phyloP scores from a whole-genome alignment of 2,113 vertebrate genomes.

The Aspiorhynchus laticeps region DNA sequence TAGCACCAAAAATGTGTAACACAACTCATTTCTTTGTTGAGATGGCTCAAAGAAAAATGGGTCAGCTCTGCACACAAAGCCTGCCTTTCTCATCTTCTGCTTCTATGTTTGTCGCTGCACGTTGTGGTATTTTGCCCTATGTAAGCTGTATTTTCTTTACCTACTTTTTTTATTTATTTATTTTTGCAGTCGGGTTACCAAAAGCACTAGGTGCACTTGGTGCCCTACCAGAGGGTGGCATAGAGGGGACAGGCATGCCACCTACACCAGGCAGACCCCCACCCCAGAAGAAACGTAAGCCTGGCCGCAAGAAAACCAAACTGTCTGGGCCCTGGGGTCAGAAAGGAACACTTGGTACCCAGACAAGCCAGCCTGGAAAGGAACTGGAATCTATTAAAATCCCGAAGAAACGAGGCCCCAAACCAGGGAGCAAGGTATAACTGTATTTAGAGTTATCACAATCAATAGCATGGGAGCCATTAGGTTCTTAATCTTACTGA shows the following conservation, averaged over 20 bases:
- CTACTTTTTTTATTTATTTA: not conserved
- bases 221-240: constrained; percentile 81
- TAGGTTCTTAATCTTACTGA: not conserved
- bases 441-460: not conserved
- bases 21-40: constrained; percentile 54
- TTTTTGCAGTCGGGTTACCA: constrained; percentile 84
- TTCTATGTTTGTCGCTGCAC: constrained; percentile 15
- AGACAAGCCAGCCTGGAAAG: constrained; percentile 73
- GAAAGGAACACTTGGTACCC: constrained; percentile 74
- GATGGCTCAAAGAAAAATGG: constrained; percentile 49
- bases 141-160: not conserved
- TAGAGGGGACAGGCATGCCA: constrained; percentile 84
- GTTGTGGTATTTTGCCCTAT: not conserved
- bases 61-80: constrained; percentile 53
- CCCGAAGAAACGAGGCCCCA: constrained; percentile 96
- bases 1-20: constrained; percentile 35
- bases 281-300: constrained; percentile 88
- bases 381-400: constrained; percentile 89
- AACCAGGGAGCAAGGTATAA: constrained; percentile 94
- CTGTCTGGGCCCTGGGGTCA: constrained; percentile 76
- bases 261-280: constrained; percentile 80
- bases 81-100: constrained; percentile 8
- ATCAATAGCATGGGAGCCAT: not conserved
- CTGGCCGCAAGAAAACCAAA: constrained; percentile 91
- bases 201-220: constrained; percentile 84